phyloP scores from a whole-genome alignment of 2,113 vertebrate species.

The Dicentrarchus labrax region DNA sequence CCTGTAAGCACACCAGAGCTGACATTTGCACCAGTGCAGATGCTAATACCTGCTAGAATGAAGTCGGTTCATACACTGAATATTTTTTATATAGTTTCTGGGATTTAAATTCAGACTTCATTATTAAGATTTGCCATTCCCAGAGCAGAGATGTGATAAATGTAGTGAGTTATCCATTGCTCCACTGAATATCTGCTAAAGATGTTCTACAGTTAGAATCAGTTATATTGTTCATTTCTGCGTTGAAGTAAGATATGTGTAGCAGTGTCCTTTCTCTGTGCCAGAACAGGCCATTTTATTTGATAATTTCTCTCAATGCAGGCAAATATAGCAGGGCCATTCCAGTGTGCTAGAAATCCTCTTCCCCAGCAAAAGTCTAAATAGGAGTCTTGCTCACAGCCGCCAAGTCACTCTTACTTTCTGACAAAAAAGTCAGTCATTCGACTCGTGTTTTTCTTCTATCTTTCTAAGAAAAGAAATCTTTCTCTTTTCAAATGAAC shows the following conservation, averaged over 20 bases:
- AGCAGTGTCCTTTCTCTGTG: slow-evolving; percentile 14
- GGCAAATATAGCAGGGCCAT: slow-evolving; percentile 21
- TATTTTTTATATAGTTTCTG: neutral
- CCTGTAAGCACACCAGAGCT: neutral
- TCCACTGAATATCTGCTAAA: slow-evolving; percentile 2
- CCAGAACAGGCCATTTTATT: slow-evolving; percentile 33
- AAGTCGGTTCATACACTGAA: neutral
- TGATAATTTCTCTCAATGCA: slow-evolving; percentile 24
- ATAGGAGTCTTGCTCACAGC: slow-evolving; percentile 32
- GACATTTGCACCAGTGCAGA: neutral
- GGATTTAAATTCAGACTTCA: neutral
- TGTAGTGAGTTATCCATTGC: neutral
- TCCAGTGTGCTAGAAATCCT: slow-evolving; percentile 45
- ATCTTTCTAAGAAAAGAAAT: slow-evolving; percentile 67
- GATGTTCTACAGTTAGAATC: neutral
- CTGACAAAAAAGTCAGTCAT: slow-evolving; percentile 82
- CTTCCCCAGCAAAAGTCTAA: slow-evolving; percentile 29
- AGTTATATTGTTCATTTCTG: neutral
- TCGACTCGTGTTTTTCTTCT: slow-evolving; percentile 75
- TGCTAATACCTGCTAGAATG: neutral
- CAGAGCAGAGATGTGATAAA: neutral
- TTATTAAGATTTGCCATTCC: slow-evolving; percentile 1
- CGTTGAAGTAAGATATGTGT: slow-evolving; percentile 4
- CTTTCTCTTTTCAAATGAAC: slow-evolving; percentile 69
- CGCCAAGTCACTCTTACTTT: slow-evolving; percentile 65